These are phyloP conservation scores for Pristionchus maxplancki DNA, from an alignment of 2,888 invertebrate species.

Conservation along the genomic window DNA sequence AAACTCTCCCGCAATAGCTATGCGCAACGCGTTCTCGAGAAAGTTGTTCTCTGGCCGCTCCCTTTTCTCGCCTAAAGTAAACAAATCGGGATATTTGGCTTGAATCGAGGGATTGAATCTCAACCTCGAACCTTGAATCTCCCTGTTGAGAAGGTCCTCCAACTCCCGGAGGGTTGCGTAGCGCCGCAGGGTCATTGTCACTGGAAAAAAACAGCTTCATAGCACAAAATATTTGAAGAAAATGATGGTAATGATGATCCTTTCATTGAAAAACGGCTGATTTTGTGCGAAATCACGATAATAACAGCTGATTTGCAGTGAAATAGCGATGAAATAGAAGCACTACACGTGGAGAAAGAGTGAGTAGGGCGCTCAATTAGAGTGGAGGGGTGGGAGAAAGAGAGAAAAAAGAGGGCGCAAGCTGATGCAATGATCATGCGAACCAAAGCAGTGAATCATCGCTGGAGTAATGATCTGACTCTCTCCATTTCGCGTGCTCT, in stretches of 20 bases:
- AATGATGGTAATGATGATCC: too few relatives aligned
- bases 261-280: too few relatives aligned
- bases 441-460: not conserved
- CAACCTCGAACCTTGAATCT: not conserved
- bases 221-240: not conserved
- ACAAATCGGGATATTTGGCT: not conserved
- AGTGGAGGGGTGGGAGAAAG: not conserved
- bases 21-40: not conserved
- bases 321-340: not conserved
- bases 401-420: not conserved
- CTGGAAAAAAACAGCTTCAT: not conserved
- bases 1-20: conserved; percentile 11
- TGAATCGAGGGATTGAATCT: too few relatives aligned
- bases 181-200: not conserved
- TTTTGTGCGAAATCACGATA: too few relatives aligned
- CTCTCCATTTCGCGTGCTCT: too few relatives aligned
- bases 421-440: not conserved
- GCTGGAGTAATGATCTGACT: not conserved
- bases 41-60: conserved; percentile 21
- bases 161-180: not conserved
- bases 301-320: not conserved
- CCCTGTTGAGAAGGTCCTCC: not conserved
- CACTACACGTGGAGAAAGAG: not conserved
- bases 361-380: not conserved
- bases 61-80: not conserved